Base-by-base conservation (phyloP, 1,140 invertebrate species). In the Zophobas morio region DNA sequence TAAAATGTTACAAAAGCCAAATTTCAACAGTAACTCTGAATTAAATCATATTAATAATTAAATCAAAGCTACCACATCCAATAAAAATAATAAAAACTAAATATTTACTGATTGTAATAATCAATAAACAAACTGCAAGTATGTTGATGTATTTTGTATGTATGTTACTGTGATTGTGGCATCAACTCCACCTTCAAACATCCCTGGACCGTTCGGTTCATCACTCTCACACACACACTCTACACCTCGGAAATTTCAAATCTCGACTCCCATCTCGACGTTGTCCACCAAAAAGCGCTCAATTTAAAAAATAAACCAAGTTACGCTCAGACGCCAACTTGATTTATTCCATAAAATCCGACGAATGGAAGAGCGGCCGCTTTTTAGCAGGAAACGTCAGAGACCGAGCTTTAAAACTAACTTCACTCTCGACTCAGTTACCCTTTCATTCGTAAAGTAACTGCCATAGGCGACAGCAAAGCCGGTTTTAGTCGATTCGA, bases 141-240 rank as follows among this genome's bases (percentile, higher is more conserved):
- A 83, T 84, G 82, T 84, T 81, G 77, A 83, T 84, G 82, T 84
- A 84, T 82, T 81, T 79, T 84, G 84, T 84, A 84, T 84, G 84
- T 84, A 84, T 84, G 82, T 84, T 82, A 84, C 82, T 84, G 83
- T 84, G 82, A 82, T 74, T 79, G 83, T 84, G 80, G 82, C 80
- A 83, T 80, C 54, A 72, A 63, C 32, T 37, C 35, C 74, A 46
- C 56, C 57, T 4, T 33, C 46, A 49, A 66, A 75, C 47, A 53
- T 73, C 71, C 71, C 35, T 73, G 71, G 71, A 73, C 54, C 71
- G 66, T 49, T 35, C 39, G 34, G 56, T 60, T 37, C 56, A 60
- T 35, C 20, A 20, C 20, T 60, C 54, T 57, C 56, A 60, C 56
- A 60, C 56, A 60, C 56, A 6, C 56, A 4, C 3, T n/a, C 54